phyloP scores from a whole-genome alignment of 2,113 vertebrate genomes.

The Nothocercus julius region DNA sequence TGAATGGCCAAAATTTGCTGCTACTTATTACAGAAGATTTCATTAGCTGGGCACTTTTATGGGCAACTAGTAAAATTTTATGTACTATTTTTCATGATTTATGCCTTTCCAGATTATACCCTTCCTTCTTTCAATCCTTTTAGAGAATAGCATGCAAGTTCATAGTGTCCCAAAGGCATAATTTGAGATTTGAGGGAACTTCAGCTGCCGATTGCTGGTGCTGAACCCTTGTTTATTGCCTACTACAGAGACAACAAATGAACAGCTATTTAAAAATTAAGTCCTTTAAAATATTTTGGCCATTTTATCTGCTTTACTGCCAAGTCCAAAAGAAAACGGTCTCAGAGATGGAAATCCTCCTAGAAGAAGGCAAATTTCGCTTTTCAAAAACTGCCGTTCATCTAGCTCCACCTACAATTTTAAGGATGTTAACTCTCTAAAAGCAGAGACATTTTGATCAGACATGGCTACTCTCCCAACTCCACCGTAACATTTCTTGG shows the following conservation, averaged over 20 bases:
- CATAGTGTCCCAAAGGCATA: neutral
- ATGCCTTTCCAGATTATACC: constrained; percentile 1
- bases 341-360: neutral
- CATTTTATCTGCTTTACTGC: neutral
- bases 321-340: neutral
- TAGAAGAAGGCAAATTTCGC: neutral
- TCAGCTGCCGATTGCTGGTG: constrained; percentile 17
- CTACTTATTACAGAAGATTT: constrained; percentile 55
- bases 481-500: neutral
- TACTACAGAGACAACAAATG: neutral
- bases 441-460: neutral
- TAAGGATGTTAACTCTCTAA: neutral
- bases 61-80: constrained; percentile 51
- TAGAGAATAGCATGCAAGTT: constrained; percentile 12
- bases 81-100: constrained; percentile 39
- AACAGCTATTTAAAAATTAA: neutral
- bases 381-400: neutral
- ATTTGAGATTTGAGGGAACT: neutral
- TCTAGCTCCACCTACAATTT: neutral
- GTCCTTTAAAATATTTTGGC: neutral
- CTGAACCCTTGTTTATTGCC: neutral
- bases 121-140: neutral
- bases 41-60: constrained; percentile 53
- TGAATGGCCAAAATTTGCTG: constrained; percentile 50
- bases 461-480: neutral